These are phyloP conservation scores for Protonemura montana DNA, from an alignment of 2,888 invertebrate genomes.

Conservation along the genomic window DNA sequence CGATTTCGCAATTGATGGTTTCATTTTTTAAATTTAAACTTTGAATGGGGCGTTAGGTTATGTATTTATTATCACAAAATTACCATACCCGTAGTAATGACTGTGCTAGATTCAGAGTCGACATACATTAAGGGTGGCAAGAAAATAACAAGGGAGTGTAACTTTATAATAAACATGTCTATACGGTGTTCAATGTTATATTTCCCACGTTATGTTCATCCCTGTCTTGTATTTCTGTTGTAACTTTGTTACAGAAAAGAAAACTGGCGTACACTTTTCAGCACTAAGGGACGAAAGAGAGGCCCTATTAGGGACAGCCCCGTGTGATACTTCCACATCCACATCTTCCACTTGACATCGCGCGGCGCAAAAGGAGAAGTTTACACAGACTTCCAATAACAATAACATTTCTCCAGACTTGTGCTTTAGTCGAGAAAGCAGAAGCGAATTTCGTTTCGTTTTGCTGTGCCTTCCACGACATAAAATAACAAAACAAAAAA, in stretches of 20 bases:
- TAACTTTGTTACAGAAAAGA: not conserved
- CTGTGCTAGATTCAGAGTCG: not conserved
- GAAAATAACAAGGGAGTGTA: not conserved
- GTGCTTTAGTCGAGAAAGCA: not conserved
- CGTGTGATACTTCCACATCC: not conserved
- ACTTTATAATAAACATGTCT: not conserved
- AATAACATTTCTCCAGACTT: not conserved
- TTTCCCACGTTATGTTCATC: not conserved
- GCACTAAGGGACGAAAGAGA: too few relatives aligned
- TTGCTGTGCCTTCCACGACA: not conserved
- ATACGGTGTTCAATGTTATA: not conserved
- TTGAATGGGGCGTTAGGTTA: not conserved
- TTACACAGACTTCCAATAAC: conserved; percentile 5
- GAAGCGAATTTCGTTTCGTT: not conserved
- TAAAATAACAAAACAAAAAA: not conserved
- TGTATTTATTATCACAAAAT: not conserved
- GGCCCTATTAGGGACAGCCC: not conserved
- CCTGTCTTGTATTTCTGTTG: not conserved
- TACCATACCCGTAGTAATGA: not conserved
- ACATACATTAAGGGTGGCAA: not conserved
- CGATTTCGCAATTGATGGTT: not conserved
- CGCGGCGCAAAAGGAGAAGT: not conserved
- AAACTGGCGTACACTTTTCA: not conserved
- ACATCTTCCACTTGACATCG: not conserved
- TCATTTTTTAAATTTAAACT: not conserved